A percentile compares a stretch with the other conserved stretches of the same genome.
Conservation (phyloP, 2,797 vertebrate species). For the Epinephelus coioides region DNA sequence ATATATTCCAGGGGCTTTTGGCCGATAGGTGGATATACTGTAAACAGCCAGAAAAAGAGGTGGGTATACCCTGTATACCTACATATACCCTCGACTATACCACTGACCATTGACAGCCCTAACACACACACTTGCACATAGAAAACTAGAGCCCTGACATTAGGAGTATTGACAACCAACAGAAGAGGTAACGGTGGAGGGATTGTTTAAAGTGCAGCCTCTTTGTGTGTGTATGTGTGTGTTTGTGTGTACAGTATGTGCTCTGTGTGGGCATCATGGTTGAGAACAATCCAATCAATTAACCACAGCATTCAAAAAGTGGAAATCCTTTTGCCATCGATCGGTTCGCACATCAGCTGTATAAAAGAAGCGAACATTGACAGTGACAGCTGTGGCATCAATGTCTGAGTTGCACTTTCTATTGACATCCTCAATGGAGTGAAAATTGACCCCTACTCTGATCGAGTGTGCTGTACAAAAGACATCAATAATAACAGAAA, state of each 20-base stretch:
- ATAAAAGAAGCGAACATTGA: conserved; percentile 13
- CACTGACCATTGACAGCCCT: too few relatives aligned
- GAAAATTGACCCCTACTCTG: conserved; percentile 59
- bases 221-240: not conserved
- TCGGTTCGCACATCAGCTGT: conserved; percentile 2
- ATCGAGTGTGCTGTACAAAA: conserved; percentile 47
- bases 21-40: too few relatives aligned
- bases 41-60: too few relatives aligned
- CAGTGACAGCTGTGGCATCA: conserved; percentile 40
- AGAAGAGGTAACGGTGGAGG: conserved; percentile 29
- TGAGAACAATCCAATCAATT: conserved; percentile 52
- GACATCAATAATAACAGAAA: conserved; percentile 54
- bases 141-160: not conserved
- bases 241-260: not conserved
- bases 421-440: conserved; percentile 56
- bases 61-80: too few relatives aligned
- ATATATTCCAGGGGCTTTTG: too few relatives aligned
- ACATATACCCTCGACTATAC: too few relatives aligned
- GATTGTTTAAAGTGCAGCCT: not conserved
- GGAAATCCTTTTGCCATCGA: conserved; percentile 51
- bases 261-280: conserved; percentile 16
- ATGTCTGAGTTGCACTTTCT: conserved; percentile 45
- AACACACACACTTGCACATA: not conserved
- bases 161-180: conserved; percentile 31
- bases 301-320: conserved; percentile 38